A percentile compares a stretch with the other conserved stretches of the same genome.
These are phyloP conservation scores for Cercocebus atys DNA, from an alignment of 2,113 vertebrate species.

Conservation along the genomic window DNA sequence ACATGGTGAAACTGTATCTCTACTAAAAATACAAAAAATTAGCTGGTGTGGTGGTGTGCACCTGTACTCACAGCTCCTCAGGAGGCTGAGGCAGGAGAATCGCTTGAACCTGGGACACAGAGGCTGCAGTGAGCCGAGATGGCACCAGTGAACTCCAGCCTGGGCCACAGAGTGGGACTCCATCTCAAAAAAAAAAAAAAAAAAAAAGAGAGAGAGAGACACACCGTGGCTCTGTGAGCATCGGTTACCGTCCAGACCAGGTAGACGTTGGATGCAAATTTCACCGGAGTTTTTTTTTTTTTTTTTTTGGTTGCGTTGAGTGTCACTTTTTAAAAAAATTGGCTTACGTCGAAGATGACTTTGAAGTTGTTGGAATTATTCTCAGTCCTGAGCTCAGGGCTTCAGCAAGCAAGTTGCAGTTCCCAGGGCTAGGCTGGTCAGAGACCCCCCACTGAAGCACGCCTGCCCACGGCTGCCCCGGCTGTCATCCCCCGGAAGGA, in stretches of 20 bases:
- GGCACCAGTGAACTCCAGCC: no score
- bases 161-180: no score
- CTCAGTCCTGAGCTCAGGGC: neutral
- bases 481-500: neutral
- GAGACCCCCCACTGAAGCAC: neutral
- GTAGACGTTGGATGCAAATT: rapidly evolving
- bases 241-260: rapidly evolving
- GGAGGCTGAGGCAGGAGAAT: no score
- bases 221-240: no score
- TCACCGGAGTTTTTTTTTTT: no score
- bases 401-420: no score
- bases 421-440: neutral
- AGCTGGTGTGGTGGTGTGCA: no score
- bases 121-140: no score
- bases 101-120: no score
- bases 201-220: neutral
- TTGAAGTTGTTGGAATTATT: neutral
- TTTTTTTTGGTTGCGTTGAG: neutral
- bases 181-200: neutral
- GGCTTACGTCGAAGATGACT: neutral
- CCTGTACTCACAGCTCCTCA: no score
- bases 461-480: neutral
- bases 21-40: no score
- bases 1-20: no score
- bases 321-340: neutral